Conservation (phyloP, 2,797 vertebrate genomes). For the Gambusia yucatana region DNA sequence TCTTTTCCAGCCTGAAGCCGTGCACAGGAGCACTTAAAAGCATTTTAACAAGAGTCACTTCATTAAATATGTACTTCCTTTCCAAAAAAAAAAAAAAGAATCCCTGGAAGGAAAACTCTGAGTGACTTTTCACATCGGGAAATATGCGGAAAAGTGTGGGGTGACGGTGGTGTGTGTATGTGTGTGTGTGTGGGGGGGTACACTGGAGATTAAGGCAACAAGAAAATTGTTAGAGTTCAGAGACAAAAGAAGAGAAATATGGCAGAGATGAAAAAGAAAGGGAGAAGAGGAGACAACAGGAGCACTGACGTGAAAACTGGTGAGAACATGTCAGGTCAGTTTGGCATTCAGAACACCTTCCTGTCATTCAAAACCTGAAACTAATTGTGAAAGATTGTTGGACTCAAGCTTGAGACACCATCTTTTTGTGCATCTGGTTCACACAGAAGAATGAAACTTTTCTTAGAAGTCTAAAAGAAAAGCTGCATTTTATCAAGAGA, state of each 20-base stretch:
- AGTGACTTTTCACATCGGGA: slow-evolving; percentile 66
- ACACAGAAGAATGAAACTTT: not conserved
- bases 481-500: not conserved
- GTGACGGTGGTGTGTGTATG: not conserved
- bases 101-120: slow-evolving; percentile 74
- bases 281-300: slow-evolving; percentile 54
- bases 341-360: slow-evolving; percentile 31
- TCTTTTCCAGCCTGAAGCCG: slow-evolving; percentile 66
- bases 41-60: slow-evolving; percentile 85
- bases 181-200: not conserved
- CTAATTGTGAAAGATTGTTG: not conserved
- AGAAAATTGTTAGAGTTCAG: slow-evolving; percentile 41
- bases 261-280: slow-evolving; percentile 33
- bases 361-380: slow-evolving; percentile 25
- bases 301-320: slow-evolving; percentile 58
- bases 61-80: slow-evolving; percentile 87
- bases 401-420: not conserved
- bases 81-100: slow-evolving; percentile 58
- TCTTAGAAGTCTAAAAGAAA: not conserved
- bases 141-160: slow-evolving; percentile 38
- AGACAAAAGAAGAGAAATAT: slow-evolving; percentile 64
- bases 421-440: not conserved
- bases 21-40: slow-evolving; percentile 83
- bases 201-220: slow-evolving; percentile 34
- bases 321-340: slow-evolving; percentile 53